A percentile compares a stretch with the other conserved stretches of the same genome.
phyloP scores from a whole-genome alignment of 2,888 invertebrate genomes.

The Leptinotarsa peninsularis region DNA sequence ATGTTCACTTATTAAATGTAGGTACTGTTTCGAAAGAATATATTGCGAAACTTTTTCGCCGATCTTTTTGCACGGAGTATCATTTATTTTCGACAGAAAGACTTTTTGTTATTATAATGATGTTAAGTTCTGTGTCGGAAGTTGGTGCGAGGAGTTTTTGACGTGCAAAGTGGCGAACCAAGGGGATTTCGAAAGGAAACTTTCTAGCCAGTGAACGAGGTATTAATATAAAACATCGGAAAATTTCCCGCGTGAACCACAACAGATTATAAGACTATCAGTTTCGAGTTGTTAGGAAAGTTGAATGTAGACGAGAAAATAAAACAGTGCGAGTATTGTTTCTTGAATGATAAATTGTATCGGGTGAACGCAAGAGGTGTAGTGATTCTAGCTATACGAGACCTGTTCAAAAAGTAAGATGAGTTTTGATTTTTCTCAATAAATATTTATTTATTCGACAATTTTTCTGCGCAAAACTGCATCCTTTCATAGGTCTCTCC shows the following conservation, averaged over 20 bases:
- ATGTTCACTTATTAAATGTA: slow-evolving; percentile 44
- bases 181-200: slow-evolving; percentile 3
- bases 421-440: too few relatives aligned
- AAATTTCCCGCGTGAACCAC: slow-evolving; percentile 11
- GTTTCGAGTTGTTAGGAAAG: background rate
- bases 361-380: background rate
- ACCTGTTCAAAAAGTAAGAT: too few relatives aligned
- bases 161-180: slow-evolving; percentile 23
- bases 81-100: slow-evolving; percentile 31
- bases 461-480: too few relatives aligned
- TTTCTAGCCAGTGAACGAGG: background rate
- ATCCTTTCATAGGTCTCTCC: too few relatives aligned
- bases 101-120: slow-evolving; percentile 32
- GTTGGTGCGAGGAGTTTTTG: slow-evolving; percentile 23
- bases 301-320: background rate
- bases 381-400: too few relatives aligned
- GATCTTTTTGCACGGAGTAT: slow-evolving; percentile 20
- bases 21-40: slow-evolving; percentile 36
- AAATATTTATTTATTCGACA: too few relatives aligned
- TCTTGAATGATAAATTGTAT: background rate
- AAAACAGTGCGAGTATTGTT: background rate
- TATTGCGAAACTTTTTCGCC: slow-evolving; percentile 39
- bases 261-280: slow-evolving; percentile 21
- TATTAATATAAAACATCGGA: slow-evolving; percentile 5
- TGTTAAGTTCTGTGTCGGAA: slow-evolving; percentile 21